These are phyloP conservation scores for Mimumesa dahlbomi DNA, from an alignment of 2,888 invertebrate genomes.

Conservation along the genomic window DNA sequence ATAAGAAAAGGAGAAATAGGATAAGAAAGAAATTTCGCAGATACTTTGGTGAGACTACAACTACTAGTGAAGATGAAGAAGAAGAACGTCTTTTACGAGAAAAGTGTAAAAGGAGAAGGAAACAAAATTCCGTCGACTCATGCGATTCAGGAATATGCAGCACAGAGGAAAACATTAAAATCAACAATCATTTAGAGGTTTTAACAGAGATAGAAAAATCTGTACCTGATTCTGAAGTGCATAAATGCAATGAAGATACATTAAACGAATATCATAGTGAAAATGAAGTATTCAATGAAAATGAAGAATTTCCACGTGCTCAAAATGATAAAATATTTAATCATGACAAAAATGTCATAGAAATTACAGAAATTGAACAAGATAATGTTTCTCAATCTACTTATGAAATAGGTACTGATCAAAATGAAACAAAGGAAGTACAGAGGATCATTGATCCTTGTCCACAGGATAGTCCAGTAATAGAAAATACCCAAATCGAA, in stretches of 20 bases:
- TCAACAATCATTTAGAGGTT: neutral
- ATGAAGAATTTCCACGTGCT: neutral
- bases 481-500: too few species aligned
- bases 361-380: too few species aligned
- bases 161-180: neutral
- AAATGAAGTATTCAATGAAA: neutral
- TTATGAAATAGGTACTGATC: too few species aligned
- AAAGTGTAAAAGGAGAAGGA: constrained; percentile 10
- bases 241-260: constrained; percentile 10
- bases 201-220: constrained; percentile 5
- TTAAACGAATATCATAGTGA: neutral
- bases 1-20: neutral
- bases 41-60: constrained; percentile 19
- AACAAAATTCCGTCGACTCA: constrained; percentile 29
- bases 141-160: constrained; percentile 24
- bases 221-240: constrained; percentile 18
- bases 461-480: too few species aligned
- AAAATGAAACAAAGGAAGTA: too few species aligned
- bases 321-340: too few species aligned
- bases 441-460: too few species aligned
- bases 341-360: too few species aligned
- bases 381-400: too few species aligned
- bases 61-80: constrained; percentile 44
- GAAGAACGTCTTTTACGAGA: constrained; percentile 21
- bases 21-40: constrained; percentile 15